Percentiles rank a stretch among this genome's conserved stretches.
Conservation (phyloP, 2,888 invertebrate genomes). For the Nomada lathburiana region DNA sequence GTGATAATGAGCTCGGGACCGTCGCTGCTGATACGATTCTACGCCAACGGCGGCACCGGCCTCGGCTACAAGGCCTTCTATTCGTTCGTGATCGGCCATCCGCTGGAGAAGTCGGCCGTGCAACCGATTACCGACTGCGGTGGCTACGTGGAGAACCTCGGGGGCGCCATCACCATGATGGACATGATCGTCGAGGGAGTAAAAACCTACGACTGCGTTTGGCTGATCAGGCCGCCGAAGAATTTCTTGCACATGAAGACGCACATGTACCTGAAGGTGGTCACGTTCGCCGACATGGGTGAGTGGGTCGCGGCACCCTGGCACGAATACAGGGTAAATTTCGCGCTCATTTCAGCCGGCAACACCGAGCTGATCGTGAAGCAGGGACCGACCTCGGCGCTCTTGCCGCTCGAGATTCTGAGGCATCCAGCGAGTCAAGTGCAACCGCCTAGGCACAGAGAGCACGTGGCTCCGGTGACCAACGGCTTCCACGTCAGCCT, state of each 20-base stretch:
- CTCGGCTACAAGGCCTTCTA: conserved; percentile 89
- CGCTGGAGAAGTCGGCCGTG: conserved; percentile 76
- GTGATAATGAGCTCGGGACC: conserved; percentile 88
- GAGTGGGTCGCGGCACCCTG: neutral
- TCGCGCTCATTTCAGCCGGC: conserved; percentile 83
- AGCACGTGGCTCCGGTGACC: conserved; percentile 87
- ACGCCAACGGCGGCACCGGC: conserved; percentile 89
- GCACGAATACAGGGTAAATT: neutral
- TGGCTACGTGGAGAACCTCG: conserved; percentile 89
- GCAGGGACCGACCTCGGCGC: conserved; percentile 89
- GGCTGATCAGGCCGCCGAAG: conserved; percentile 89
- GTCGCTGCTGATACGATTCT: conserved; percentile 88
- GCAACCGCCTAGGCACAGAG: conserved; percentile 83
- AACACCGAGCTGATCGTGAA: conserved; percentile 88
- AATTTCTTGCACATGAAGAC: conserved; percentile 89
- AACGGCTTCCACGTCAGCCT: conserved; percentile 90
- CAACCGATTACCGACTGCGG: conserved; percentile 87
- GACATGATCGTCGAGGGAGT: conserved; percentile 88
- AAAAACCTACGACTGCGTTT: conserved; percentile 89
- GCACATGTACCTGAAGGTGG: conserved; percentile 88
- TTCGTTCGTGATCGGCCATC: conserved; percentile 84
- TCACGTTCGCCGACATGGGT: conserved; percentile 87
- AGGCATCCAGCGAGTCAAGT: conserved; percentile 85
- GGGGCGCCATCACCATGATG: conserved; percentile 91
- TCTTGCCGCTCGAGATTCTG: conserved; percentile 87